Evolutionary conservation across 1,140 invertebrate species (phyloP).

Genomic region (Lepidostoma basale): DNA sequence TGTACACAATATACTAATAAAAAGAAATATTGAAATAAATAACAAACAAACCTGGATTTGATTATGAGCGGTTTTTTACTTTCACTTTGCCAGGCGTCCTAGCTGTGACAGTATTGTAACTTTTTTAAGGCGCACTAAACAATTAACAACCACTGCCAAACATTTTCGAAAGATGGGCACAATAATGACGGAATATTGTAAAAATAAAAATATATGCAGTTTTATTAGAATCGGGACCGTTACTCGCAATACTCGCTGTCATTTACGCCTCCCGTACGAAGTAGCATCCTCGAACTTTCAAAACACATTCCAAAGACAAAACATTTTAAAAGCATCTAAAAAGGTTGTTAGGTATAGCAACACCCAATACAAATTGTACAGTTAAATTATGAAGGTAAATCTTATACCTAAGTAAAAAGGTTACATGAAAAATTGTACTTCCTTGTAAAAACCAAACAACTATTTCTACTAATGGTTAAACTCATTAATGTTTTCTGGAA

Average conservation of each 20-base stretch:
- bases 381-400: constrained; percentile 4
- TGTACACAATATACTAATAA: too few relatives aligned
- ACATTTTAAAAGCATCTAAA: too few relatives aligned
- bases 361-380: too few relatives aligned
- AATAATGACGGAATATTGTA: neutral
- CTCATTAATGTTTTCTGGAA: neutral
- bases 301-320: constrained; percentile 22
- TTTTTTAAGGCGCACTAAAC: neutral
- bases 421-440: neutral
- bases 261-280: neutral
- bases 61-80: constrained; percentile 13
- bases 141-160: neutral
- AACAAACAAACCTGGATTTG: constrained; percentile 14
- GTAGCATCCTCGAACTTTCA: constrained; percentile 10
- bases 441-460: too few relatives aligned
- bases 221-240: neutral
- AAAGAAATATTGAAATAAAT: too few relatives aligned
- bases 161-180: neutral
- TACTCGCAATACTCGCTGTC: neutral
- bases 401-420: neutral
- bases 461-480: neutral
- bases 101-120: neutral
- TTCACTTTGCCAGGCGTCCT: constrained; percentile 13
- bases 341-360: too few relatives aligned
- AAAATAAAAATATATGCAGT: neutral